These are phyloP conservation scores for Apteryx mantelli DNA, from an alignment of 2,113 vertebrate species.

Conservation along the genomic window DNA sequence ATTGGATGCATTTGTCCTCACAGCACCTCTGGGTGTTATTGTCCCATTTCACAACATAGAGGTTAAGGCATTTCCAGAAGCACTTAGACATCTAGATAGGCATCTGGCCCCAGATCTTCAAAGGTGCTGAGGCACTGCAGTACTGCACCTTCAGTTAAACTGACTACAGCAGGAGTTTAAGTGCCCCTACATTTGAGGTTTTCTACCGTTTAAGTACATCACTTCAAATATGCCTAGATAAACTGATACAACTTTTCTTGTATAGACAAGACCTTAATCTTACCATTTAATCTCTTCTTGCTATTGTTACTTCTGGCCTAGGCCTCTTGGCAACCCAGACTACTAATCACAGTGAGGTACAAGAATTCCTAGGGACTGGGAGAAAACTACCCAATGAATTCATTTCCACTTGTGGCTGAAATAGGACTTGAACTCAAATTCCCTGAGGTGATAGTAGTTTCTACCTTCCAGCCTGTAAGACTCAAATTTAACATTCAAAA, in stretches of 20 bases:
- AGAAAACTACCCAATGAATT: neutral
- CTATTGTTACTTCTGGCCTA: constrained; percentile 14
- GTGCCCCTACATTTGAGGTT: neutral
- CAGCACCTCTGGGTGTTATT: neutral
- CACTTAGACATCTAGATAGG: neutral
- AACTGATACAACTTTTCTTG: constrained; percentile 57
- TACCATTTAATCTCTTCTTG: constrained; percentile 4
- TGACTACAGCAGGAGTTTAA: neutral
- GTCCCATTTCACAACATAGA: neutral
- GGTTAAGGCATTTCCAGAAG: neutral
- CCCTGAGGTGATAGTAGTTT: constrained; percentile 14
- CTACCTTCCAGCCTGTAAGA: neutral
- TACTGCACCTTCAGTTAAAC: neutral
- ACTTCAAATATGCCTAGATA: constrained; percentile 39
- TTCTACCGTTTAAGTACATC: constrained; percentile 35
- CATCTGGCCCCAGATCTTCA: neutral
- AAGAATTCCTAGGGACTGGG: neutral
- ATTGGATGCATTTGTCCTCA: neutral
- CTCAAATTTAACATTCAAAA: neutral
- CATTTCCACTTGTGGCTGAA: constrained; percentile 35
- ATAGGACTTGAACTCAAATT: neutral
- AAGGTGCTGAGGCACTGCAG: neutral
- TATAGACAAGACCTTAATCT: constrained; percentile 66
- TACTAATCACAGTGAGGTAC: neutral
- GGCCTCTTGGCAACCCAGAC: neutral